These are phyloP conservation scores for Hermaeophaga mercurialis DNA, from an alignment of 2,888 invertebrate species.

Conservation along the genomic window DNA sequence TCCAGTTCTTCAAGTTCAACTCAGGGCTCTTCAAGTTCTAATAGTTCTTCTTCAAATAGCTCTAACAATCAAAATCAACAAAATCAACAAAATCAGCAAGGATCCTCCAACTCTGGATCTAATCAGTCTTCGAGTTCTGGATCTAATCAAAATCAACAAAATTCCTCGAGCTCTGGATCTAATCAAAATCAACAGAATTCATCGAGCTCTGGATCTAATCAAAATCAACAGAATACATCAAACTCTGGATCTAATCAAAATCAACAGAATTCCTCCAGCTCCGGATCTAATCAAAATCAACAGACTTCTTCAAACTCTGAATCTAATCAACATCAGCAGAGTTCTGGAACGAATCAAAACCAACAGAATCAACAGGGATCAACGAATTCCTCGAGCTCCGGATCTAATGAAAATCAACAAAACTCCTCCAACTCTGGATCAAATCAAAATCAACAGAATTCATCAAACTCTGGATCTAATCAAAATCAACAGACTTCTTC, in stretches of 20 bases:
- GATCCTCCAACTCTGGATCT: no score
- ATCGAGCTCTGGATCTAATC: slow-evolving; percentile 25
- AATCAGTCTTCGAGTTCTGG: slow-evolving; percentile 19
- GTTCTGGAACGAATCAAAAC: slow-evolving; percentile 33
- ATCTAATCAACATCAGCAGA: slow-evolving; percentile 16
- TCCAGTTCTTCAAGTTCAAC: no score
- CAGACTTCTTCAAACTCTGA: slow-evolving; percentile 11
- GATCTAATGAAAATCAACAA: slow-evolving; percentile 12
- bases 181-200: slow-evolving; percentile 25
- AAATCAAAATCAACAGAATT: slow-evolving; percentile 27
- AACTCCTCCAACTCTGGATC: slow-evolving; percentile 10
- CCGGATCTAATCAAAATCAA: slow-evolving; percentile 24
- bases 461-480: slow-evolving; percentile 27
- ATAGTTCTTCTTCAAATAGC: no score
- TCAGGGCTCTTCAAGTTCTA: no score
- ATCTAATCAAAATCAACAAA: slow-evolving; percentile 29
- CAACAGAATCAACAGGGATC: slow-evolving; percentile 25
- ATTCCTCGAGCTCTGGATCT: slow-evolving; percentile 17
- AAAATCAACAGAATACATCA: slow-evolving; percentile 25
- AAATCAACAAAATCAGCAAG: slow-evolving; percentile 29
- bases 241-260: slow-evolving; percentile 19
- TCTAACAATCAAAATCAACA: slow-evolving; percentile 6
- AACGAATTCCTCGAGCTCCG: slow-evolving; percentile 4
- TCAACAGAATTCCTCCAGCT: slow-evolving; percentile 24
- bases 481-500: slow-evolving; percentile 34